These are phyloP conservation scores for Amphipyra berbera DNA, from an alignment of 2,888 invertebrate species.

Conservation along the genomic window DNA sequence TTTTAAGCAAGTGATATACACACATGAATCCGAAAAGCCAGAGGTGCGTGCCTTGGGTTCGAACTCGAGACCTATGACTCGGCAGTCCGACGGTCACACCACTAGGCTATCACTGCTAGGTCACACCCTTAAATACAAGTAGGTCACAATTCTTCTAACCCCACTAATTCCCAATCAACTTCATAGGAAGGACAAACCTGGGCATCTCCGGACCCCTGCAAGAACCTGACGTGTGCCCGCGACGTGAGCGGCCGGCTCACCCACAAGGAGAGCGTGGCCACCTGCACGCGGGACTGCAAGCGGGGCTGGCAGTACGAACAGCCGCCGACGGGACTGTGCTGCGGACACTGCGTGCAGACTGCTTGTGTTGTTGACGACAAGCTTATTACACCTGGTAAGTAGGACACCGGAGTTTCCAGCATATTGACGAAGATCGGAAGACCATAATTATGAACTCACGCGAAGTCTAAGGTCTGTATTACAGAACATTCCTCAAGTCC, in stretches of 20 bases:
- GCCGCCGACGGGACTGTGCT: slow-evolving; percentile 86
- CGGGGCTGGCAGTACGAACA: slow-evolving; percentile 90
- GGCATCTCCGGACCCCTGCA: slow-evolving; percentile 88
- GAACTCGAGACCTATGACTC: no score
- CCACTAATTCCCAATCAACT: background rate
- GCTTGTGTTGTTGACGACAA: slow-evolving; percentile 88
- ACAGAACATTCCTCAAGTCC: no score
- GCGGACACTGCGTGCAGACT: slow-evolving; percentile 91
- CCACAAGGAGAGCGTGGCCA: slow-evolving; percentile 77
- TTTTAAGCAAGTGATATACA: no score
- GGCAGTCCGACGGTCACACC: no score
- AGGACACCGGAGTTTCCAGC: no score
- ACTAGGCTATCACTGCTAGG: no score
- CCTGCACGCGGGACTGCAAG: slow-evolving; percentile 83
- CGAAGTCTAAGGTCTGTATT: no score
- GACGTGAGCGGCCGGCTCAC: slow-evolving; percentile 78
- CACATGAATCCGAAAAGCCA: no score
- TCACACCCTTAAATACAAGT: no score
- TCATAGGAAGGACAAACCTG: slow-evolving; percentile 85
- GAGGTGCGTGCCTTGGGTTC: no score
- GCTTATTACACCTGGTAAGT: slow-evolving; percentile 83
- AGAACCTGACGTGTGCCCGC: slow-evolving; percentile 84
- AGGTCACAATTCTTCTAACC: background rate
- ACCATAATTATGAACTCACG: no score
- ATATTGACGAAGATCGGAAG: no score